These are phyloP conservation scores for Salminus brasiliensis DNA, from an alignment of 2,113 vertebrate species.

Conservation along the genomic window DNA sequence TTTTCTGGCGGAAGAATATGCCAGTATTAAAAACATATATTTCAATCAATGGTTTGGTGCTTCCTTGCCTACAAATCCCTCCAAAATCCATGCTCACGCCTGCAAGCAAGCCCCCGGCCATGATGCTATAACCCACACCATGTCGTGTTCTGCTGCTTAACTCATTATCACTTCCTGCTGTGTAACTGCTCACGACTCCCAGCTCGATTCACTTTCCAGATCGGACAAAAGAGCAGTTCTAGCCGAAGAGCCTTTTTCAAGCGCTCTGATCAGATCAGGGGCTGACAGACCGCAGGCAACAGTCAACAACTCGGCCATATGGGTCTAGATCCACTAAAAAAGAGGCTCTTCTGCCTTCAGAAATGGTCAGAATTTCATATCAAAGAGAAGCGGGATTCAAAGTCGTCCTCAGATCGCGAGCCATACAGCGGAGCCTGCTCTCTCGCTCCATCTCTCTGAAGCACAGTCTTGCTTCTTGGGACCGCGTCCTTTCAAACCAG, in stretches of 20 bases:
- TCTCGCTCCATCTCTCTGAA: background rate
- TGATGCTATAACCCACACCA: background rate
- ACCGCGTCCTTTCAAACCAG: slow-evolving; percentile 37
- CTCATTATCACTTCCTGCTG: background rate
- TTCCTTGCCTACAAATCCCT: background rate
- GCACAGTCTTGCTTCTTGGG: background rate
- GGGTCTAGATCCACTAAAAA: background rate
- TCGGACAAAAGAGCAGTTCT: background rate
- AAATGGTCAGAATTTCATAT: background rate
- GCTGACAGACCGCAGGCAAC: background rate
- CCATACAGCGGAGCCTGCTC: background rate
- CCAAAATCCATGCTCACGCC: background rate
- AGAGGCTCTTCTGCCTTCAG: slow-evolving; percentile 7
- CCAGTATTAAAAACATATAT: too few relatives aligned
- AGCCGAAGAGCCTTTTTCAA: background rate
- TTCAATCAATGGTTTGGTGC: too few relatives aligned
- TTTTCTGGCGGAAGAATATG: too few relatives aligned
- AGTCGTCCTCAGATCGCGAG: slow-evolving; percentile 36
- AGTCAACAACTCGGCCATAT: background rate
- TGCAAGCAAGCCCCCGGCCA: background rate
- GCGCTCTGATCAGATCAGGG: background rate
- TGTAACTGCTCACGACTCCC: background rate
- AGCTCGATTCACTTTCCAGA: background rate
- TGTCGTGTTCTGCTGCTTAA: background rate
- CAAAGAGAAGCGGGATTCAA: slow-evolving; percentile 16